Conservation (phyloP, 2,113 vertebrate species). For the Nematolebias whitei region DNA sequence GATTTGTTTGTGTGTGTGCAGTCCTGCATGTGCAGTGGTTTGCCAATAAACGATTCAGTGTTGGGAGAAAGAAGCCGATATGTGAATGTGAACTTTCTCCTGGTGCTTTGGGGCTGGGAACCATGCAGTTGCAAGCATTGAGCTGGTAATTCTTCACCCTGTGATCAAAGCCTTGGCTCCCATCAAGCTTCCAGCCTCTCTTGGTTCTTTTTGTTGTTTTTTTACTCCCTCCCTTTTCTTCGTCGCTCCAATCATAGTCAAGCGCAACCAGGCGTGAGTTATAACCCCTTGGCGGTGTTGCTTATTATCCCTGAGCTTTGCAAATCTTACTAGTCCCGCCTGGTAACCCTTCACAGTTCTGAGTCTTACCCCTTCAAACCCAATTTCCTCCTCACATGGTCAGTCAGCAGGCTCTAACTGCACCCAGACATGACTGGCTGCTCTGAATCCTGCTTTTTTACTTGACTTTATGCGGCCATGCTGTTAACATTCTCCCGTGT, state of each 20-base stretch:
- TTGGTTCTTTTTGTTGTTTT: conserved; percentile 17
- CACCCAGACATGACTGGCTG: conserved; percentile 20
- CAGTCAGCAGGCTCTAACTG: conserved; percentile 23
- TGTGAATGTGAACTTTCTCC: conserved; percentile 53
- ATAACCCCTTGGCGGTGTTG: conserved; percentile 45
- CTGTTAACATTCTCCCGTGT: background rate
- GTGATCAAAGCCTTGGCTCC: conserved; percentile 72
- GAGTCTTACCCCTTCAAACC: conserved; percentile 38
- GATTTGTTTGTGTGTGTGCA: conserved; percentile 37
- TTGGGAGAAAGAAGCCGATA: conserved; percentile 25
- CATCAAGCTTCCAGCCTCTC: conserved; percentile 35
- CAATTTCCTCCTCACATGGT: conserved; percentile 23
- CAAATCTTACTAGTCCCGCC: conserved; percentile 41
- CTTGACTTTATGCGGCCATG: conserved; percentile 6
- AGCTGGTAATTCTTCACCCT: conserved; percentile 72
- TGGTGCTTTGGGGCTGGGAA: conserved; percentile 38
- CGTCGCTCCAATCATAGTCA: conserved; percentile 41
- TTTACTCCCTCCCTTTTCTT: conserved; percentile 17
- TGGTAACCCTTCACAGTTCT: conserved; percentile 20
- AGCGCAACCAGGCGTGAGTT: conserved; percentile 53
- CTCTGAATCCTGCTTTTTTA: conserved; percentile 5
- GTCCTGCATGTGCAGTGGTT: background rate
- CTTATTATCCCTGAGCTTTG: conserved; percentile 61
- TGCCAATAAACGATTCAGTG: conserved; percentile 38
- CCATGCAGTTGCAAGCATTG: conserved; percentile 61